Evolutionary conservation across 2,113 vertebrate species (phyloP).

Genomic region (Scatophagus argus): DNA sequence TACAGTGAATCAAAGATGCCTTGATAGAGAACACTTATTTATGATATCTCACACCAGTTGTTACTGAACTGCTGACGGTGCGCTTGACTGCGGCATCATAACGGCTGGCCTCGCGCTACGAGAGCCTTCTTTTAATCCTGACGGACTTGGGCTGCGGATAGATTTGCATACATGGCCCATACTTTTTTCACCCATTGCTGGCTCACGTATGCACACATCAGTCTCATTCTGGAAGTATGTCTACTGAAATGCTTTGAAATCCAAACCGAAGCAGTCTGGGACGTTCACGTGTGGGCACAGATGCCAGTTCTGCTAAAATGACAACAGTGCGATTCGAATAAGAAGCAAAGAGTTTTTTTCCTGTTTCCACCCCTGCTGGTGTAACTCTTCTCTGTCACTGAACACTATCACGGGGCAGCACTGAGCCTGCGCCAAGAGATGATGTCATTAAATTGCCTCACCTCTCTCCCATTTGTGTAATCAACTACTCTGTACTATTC

Average conservation of each 20-base stretch:
- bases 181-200: constrained; percentile 61
- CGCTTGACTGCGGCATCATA: constrained; percentile 38
- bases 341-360: constrained; percentile 28
- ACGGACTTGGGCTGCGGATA: constrained; percentile 54
- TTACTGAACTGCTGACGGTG: constrained; percentile 47
- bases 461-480: constrained; percentile 64
- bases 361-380: constrained; percentile 34
- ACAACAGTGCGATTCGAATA: constrained; percentile 47
- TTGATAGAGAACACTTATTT: constrained; percentile 69
- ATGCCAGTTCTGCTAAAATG: constrained; percentile 39
- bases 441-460: constrained; percentile 74
- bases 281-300: constrained; percentile 27
- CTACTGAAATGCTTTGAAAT: constrained; percentile 56
- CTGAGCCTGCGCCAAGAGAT: constrained; percentile 64
- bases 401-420: constrained; percentile 51
- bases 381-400: constrained; percentile 35
- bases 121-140: constrained; percentile 53
- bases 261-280: constrained; percentile 9
- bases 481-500: constrained; percentile 68
- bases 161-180: constrained; percentile 58
- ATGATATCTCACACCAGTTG: constrained; percentile 58
- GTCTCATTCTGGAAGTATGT: constrained; percentile 35
- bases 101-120: constrained; percentile 29
- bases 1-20: constrained; percentile 71
- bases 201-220: constrained; percentile 47